Conservation (phyloP, 2,113 vertebrate genomes). For the Psephotus haematonotus region DNA sequence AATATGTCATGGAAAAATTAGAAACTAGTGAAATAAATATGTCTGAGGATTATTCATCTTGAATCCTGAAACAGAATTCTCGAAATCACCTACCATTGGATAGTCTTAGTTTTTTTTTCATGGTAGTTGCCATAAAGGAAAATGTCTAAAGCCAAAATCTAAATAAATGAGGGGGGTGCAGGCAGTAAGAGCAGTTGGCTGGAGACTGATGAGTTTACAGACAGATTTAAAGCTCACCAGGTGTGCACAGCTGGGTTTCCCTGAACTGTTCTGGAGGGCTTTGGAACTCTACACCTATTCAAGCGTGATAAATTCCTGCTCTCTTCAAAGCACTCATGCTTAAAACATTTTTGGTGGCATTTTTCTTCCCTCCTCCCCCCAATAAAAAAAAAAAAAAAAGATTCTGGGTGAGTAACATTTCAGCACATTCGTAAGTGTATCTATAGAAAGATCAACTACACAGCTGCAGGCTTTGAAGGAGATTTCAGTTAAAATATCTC, state of each 20-base stretch:
- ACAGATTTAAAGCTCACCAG: slow-evolving; percentile 58
- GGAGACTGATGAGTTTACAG: slow-evolving; percentile 43
- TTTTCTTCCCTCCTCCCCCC: background rate
- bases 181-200: background rate
- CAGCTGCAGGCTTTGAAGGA: background rate
- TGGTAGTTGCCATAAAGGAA: background rate
- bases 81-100: background rate
- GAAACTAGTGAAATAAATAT: background rate
- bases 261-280: slow-evolving; percentile 5
- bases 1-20: background rate
- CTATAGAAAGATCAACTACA: background rate
- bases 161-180: background rate
- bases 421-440: background rate
- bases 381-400: background rate
- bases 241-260: slow-evolving; percentile 50
- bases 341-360: background rate
- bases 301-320: slow-evolving; percentile 25
- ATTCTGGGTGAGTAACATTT: background rate
- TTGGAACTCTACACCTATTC: slow-evolving; percentile 42
- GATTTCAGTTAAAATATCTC: background rate
- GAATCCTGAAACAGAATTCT: background rate
- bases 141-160: slow-evolving; percentile 6
- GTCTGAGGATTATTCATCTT: background rate
- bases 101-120: background rate
- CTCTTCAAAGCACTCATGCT: background rate